These are phyloP conservation scores for Ascaphus truei DNA, from an alignment of 2,113 vertebrate species.

Conservation along the genomic window DNA sequence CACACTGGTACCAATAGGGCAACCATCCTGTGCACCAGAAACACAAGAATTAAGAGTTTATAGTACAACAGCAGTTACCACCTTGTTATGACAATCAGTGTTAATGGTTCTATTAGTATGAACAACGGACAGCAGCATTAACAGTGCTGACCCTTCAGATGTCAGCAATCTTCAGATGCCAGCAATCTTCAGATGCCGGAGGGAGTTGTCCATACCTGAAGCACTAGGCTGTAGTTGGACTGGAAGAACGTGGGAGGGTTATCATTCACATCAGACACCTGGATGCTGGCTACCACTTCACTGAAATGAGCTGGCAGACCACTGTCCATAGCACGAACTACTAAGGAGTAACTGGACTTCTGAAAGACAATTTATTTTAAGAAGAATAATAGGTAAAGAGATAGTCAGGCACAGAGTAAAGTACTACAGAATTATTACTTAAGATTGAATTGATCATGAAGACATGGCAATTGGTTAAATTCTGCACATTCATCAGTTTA, in stretches of 20 bases:
- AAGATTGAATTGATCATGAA: no score
- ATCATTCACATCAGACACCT: conserved; percentile 85
- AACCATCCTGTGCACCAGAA: conserved; percentile 71
- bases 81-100: background rate
- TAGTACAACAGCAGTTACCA: no score
- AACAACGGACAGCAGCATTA: no score
- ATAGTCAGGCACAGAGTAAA: no score
- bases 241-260: conserved; percentile 88
- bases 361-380: conserved; percentile 41
- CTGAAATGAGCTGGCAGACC: conserved; percentile 75
- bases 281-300: conserved; percentile 65
- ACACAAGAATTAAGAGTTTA: no score
- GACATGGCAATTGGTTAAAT: no score
- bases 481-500: no score
- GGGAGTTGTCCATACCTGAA: conserved; percentile 75
- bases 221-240: conserved; percentile 80
- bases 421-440: no score
- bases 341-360: conserved; percentile 82
- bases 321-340: conserved; percentile 79
- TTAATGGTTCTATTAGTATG: background rate
- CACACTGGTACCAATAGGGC: conserved; percentile 72
- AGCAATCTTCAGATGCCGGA: no score
- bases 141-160: background rate
- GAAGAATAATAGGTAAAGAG: background rate
- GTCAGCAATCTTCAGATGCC: no score